Conservation (phyloP, 2,113 vertebrate genomes). For the Nannobrachium achirus region DNA sequence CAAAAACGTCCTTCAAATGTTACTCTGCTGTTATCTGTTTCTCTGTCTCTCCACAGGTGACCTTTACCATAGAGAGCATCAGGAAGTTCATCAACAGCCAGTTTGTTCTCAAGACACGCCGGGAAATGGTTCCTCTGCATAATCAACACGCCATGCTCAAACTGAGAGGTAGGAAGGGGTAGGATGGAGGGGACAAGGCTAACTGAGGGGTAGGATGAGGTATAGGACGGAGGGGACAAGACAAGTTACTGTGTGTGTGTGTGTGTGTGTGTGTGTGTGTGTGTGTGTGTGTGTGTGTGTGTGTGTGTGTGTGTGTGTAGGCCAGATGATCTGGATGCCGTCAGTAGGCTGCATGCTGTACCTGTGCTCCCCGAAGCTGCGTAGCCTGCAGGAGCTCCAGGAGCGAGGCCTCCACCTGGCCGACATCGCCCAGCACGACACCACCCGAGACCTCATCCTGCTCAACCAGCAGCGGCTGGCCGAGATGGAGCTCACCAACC, state of each 20-base stretch:
- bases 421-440: slow-evolving; percentile 72
- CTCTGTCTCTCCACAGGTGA: slow-evolving; percentile 66
- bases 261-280: too few relatives aligned
- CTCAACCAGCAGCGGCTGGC: slow-evolving; percentile 79
- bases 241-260: background rate
- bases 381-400: slow-evolving; percentile 77
- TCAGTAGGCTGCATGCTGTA: slow-evolving; percentile 65
- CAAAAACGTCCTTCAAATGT: too few relatives aligned
- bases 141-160: slow-evolving; percentile 64
- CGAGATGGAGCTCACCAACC: slow-evolving; percentile 79
- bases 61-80: slow-evolving; percentile 80
- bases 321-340: slow-evolving; percentile 80
- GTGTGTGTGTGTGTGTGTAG: slow-evolving; percentile 42
- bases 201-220: too few relatives aligned
- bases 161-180: slow-evolving; percentile 66
- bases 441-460: slow-evolving; percentile 75
- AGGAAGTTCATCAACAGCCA: slow-evolving; percentile 82
- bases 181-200: too few relatives aligned
- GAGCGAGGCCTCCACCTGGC: slow-evolving; percentile 73
- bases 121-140: slow-evolving; percentile 70
- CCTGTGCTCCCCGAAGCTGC: slow-evolving; percentile 74
- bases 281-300: background rate
- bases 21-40: too few relatives aligned
- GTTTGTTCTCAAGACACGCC: slow-evolving; percentile 78
- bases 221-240: background rate